Conservation (phyloP, 2,797 vertebrate species). For the Danio kyathit region DNA sequence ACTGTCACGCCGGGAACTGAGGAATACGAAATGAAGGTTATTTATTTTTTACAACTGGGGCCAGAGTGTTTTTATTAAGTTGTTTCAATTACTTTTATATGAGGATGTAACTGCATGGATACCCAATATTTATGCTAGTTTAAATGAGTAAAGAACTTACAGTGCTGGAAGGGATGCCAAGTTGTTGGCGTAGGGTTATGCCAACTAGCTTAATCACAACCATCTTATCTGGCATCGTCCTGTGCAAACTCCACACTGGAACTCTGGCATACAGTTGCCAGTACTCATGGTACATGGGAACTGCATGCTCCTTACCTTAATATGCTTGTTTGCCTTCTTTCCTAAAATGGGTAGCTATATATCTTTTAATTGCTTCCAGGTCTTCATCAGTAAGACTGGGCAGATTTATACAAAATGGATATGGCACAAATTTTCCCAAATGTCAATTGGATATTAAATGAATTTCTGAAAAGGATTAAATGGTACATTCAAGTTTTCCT, state of each 20-base stretch:
- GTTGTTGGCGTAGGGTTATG: slow-evolving; percentile 28
- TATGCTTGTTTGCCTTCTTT: neutral
- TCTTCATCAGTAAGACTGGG: neutral
- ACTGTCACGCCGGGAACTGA: slow-evolving; percentile 18
- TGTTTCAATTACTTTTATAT: slow-evolving; percentile 44
- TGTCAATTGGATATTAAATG: neutral
- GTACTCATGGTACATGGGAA: slow-evolving; percentile 30
- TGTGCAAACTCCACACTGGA: slow-evolving; percentile 30
- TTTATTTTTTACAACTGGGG: slow-evolving; percentile 35
- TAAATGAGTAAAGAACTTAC: slow-evolving; percentile 20
- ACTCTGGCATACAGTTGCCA: slow-evolving; percentile 38
- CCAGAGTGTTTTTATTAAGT: slow-evolving; percentile 33
- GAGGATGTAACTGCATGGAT: slow-evolving; percentile 28
- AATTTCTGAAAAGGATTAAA: too few relatives aligned
- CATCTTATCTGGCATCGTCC: slow-evolving; percentile 51
- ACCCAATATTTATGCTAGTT: slow-evolving; percentile 22
- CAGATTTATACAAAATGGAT: slow-evolving; percentile 16
- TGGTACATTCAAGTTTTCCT: too few relatives aligned
- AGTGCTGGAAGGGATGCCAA: slow-evolving; percentile 22
- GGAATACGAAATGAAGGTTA: neutral
- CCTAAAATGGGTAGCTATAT: neutral
- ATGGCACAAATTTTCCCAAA: neutral
- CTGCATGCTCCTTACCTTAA: slow-evolving; percentile 15
- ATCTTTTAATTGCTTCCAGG: neutral
- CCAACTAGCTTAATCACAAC: slow-evolving; percentile 56